Percentiles rank a stretch among this genome's conserved stretches.
Evolutionary conservation across 2,113 vertebrate genomes (phyloP).

Genomic region (human (Homo sapiens)): GRCh38 chr4:34484001-34484500

Average conservation of each 20-base stretch:
- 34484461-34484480: neutral
- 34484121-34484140: neutral
- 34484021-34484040: neutral
- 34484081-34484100: rapidly evolving
- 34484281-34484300: neutral
- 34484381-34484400: neutral
- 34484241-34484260: neutral
- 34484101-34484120: neutral
- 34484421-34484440: neutral
- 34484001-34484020: neutral
- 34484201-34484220: neutral
- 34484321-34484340: neutral
- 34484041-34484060: neutral
- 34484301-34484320: neutral
- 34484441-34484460: neutral
- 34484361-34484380: neutral
- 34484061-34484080: neutral
- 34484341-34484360: neutral
- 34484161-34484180: neutral
- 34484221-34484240: neutral
- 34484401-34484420: neutral
- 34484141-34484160: neutral
- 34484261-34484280: neutral
- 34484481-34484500: neutral
- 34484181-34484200: neutral